These are phyloP conservation scores for Sebastolobus alascanus DNA, from an alignment of 2,797 vertebrate species.

Conservation along the genomic window DNA sequence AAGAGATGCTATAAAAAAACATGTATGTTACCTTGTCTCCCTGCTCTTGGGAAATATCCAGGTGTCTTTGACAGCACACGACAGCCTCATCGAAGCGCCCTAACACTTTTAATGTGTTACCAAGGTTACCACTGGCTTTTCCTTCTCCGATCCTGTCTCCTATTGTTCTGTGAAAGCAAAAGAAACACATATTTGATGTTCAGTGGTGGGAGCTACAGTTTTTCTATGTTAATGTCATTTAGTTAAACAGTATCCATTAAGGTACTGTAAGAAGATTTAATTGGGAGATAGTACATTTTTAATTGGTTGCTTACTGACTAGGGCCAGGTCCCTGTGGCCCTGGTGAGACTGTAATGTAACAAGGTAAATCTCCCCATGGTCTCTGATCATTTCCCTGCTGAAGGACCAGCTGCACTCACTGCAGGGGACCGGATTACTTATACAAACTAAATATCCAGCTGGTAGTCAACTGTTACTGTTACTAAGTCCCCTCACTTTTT, in stretches of 20 bases:
- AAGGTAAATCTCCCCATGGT: constrained; percentile 65
- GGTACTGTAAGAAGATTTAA: constrained; percentile 26
- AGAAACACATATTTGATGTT: constrained; percentile 3
- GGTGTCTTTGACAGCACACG: constrained; percentile 95
- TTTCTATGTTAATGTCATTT: neutral
- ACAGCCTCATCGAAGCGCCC: constrained; percentile 95
- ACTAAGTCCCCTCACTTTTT: constrained; percentile 52
- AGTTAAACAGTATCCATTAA: constrained; percentile 20
- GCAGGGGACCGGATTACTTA: constrained; percentile 59
- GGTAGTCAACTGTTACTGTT: constrained; percentile 37
- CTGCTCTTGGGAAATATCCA: constrained; percentile 97
- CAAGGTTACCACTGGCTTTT: constrained; percentile 97
- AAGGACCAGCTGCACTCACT: constrained; percentile 70
- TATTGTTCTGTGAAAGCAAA: constrained; percentile 87
- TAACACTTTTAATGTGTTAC: constrained; percentile 95
- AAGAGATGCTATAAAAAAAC: neutral
- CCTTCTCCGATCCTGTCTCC: constrained; percentile 96
- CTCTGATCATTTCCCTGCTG: constrained; percentile 73
- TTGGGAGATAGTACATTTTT: constrained; percentile 25
- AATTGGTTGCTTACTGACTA: constrained; percentile 49
- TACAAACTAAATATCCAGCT: constrained; percentile 52
- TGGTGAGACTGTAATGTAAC: constrained; percentile 71
- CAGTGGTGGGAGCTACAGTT: neutral
- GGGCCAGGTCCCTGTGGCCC: constrained; percentile 31
- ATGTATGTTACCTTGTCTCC: constrained; percentile 91